phyloP scores from a whole-genome alignment of 2,888 invertebrate genomes.

The Pollenia labialis region DNA sequence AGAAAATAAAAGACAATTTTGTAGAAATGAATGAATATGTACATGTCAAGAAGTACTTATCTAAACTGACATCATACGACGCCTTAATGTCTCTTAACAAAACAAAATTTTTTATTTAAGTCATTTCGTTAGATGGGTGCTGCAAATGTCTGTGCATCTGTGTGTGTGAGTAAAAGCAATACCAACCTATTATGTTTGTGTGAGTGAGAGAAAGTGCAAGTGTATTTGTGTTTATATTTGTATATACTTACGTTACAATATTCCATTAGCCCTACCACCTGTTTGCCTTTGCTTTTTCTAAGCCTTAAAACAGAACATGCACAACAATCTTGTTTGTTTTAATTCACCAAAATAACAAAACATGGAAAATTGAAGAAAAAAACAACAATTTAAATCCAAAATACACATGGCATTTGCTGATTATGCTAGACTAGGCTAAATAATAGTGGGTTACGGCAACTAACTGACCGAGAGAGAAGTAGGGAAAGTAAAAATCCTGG shows the following conservation, averaged over 20 bases:
- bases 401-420: too few relatives aligned
- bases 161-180: not conserved
- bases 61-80: conserved; percentile 71
- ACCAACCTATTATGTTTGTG: not conserved
- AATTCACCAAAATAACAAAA: conserved; percentile 5
- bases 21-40: conserved; percentile 41
- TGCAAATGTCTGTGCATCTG: not conserved
- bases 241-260: conserved; percentile 30
- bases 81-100: conserved; percentile 73
- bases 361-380: not conserved
- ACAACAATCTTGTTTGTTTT: conserved; percentile 29
- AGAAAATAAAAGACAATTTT: conserved; percentile 33
- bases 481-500: too few relatives aligned
- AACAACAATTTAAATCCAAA: not conserved
- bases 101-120: conserved; percentile 41
- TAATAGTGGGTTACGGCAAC: too few relatives aligned
- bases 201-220: not conserved
- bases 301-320: conserved; percentile 3
- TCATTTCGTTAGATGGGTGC: conserved; percentile 13
- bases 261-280: conserved; percentile 58
- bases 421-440: too few relatives aligned
- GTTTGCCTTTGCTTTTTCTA: conserved; percentile 24
- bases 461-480: too few relatives aligned
- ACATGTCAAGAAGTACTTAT: conserved; percentile 67
- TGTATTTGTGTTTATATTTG: conserved; percentile 26